These are phyloP conservation scores for Bradypodion ventrale DNA, from an alignment of 2,797 vertebrate genomes.

Conservation along the genomic window DNA sequence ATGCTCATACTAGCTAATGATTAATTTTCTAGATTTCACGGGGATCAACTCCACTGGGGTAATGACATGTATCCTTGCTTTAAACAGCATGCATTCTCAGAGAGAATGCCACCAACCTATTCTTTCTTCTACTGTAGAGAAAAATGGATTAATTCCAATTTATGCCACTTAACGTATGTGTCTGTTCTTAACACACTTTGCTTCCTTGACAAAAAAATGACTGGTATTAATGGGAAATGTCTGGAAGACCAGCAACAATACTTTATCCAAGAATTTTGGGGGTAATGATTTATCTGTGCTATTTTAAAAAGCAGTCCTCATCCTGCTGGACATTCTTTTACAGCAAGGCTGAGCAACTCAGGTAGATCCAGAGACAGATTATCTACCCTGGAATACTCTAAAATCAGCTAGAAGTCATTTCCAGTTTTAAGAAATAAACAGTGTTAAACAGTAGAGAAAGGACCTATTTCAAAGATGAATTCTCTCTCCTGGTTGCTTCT, in stretches of 20 bases:
- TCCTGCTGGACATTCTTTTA: not conserved
- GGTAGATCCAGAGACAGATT: too few relatives aligned
- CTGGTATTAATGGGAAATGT: constrained; percentile 31
- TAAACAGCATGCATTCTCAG: not conserved
- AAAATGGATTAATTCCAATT: constrained; percentile 36
- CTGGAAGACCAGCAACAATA: not conserved
- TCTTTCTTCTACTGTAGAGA: constrained; percentile 38
- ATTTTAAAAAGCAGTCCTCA: constrained; percentile 27
- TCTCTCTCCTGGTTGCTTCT: too few relatives aligned
- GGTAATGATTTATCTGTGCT: constrained; percentile 27
- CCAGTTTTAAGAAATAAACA: too few relatives aligned
- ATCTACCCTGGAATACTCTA: too few relatives aligned
- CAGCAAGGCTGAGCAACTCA: too few relatives aligned
- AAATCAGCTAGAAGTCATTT: too few relatives aligned
- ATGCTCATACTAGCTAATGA: constrained; percentile 39
- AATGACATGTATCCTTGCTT: not conserved
- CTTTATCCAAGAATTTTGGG: constrained; percentile 6
- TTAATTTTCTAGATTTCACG: constrained; percentile 40
- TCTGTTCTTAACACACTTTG: constrained; percentile 23
- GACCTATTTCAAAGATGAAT: too few relatives aligned
- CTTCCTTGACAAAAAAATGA: not conserved
- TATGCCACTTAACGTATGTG: constrained; percentile 35
- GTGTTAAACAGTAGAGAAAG: too few relatives aligned
- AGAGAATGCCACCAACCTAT: not conserved
- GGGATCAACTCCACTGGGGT: constrained; percentile 6